Evolutionary conservation across 2,888 invertebrate species (phyloP), one percentile per base, ranked within the genome.

Genomic region (Melieria crassipennis): DNA sequence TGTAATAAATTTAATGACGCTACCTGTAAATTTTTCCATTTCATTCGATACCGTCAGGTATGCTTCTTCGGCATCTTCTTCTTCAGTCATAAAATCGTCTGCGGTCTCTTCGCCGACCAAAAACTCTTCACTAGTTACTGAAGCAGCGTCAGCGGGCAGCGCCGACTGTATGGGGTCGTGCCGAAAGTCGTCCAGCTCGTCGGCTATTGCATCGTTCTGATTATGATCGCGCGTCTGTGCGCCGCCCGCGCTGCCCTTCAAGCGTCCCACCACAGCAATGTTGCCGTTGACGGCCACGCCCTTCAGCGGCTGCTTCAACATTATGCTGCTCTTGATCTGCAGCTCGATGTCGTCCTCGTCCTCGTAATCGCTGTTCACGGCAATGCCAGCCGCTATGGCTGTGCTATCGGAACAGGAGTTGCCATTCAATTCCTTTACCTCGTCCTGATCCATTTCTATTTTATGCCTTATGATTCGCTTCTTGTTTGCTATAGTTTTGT

Each of bases 261-360:
- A 50, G 6, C 60, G 55, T 62, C 55, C 62, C 50, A 67, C 67
- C 13, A 43, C 9, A 42, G 43, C 10, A 10, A 3, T 7, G 45
- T 61, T 71, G 30, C 65, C 48, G 57, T 68, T 70, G 62, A 52
- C 67, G 50, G 68, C 16, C 45, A 65, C 13, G 43, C 69, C 65
- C 70, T 76, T 73, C 7, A 75, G 46, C 5, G 76, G 74, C 58
- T 70, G 72, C 43, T 76, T 73, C 58, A 84, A 75, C 68, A 84
- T 77, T 61, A 77, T 81, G 47, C 82, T 84, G 48, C 80, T 83
- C 71, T 80, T 83, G 47, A 84, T 83, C 74, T 84, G 84, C 64
- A 78, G 70, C 58, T 84, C 84, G 55, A 84, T 83, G 61, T 84
- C 83, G 30, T 77, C 79, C 5, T 80, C 79, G 6, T 77, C 76